Percentiles rank a stretch among this genome's conserved stretches.
Conservation (phyloP, 2,888 invertebrate species). For the Pelosia muscerda region DNA sequence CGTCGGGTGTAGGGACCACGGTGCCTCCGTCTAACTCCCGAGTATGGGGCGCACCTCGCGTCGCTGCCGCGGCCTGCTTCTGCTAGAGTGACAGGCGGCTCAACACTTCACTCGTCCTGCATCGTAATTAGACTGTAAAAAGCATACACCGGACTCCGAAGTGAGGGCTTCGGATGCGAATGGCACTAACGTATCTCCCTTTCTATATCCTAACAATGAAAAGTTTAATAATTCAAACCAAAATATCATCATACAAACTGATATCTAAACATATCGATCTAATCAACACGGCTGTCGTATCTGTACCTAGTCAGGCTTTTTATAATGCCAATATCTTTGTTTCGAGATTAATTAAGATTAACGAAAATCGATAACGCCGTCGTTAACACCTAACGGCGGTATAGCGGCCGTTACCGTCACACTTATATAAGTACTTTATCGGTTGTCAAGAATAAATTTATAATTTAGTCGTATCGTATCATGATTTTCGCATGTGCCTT, state of each 20-base stretch:
- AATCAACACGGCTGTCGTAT: conserved; percentile 32
- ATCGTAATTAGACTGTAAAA: no score
- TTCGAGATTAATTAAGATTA: conserved; percentile 55
- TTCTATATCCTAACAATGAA: neutral
- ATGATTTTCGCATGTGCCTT: neutral
- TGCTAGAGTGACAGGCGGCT: no score
- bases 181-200: neutral
- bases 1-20: no score
- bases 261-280: conserved; percentile 27
- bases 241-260: neutral
- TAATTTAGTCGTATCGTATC: neutral
- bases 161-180: no score
- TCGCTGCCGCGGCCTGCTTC: no score
- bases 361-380: conserved; percentile 66
- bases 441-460: conserved; percentile 16
- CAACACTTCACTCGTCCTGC: no score
- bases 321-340: conserved; percentile 9
- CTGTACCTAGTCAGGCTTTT: conserved; percentile 29
- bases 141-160: no score
- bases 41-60: no score
- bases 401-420: conserved; percentile 62
- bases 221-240: neutral
- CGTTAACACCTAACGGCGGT: conserved; percentile 59
- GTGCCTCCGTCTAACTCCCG: no score
- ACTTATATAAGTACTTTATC: conserved; percentile 52